Percentiles rank a stretch among this genome's conserved stretches.
These are phyloP conservation scores for Scaptodrosophila latifasciaeformis DNA, from an alignment of 2,888 invertebrate genomes.

Conservation along the genomic window DNA sequence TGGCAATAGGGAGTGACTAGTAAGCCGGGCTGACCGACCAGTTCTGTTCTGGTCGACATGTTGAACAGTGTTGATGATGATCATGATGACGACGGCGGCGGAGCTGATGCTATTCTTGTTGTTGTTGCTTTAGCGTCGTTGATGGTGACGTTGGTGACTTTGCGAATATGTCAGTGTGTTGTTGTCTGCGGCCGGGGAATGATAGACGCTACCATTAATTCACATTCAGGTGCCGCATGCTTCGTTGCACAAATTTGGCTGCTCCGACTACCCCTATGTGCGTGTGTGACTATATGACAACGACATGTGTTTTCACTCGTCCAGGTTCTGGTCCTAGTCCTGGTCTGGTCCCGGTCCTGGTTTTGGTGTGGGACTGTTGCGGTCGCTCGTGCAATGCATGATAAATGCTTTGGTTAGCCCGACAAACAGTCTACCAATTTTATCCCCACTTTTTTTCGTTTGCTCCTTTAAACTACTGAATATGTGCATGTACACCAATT, in stretches of 20 bases:
- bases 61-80: no score
- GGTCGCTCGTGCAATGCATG: slow-evolving; percentile 55
- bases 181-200: slow-evolving; percentile 59
- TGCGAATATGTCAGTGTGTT: slow-evolving; percentile 25
- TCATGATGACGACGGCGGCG: slow-evolving; percentile 56
- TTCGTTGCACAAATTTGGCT: slow-evolving; percentile 44
- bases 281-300: slow-evolving; percentile 27
- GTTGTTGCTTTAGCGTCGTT: no score
- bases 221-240: slow-evolving; percentile 65
- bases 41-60: no score
- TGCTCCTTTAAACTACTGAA: no score
- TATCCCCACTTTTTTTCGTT: slow-evolving; percentile 2
- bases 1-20: no score
- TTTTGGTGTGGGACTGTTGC: slow-evolving; percentile 21
- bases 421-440: slow-evolving; percentile 14
- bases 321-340: background rate
- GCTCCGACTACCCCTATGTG: background rate
- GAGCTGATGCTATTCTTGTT: no score
- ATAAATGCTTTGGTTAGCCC: slow-evolving; percentile 39
- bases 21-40: no score
- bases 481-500: no score
- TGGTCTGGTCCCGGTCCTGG: background rate
- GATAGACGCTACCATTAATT: slow-evolving; percentile 69
- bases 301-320: slow-evolving; percentile 55
- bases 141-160: slow-evolving; percentile 42